phyloP scores from a whole-genome alignment of 2,888 invertebrate genomes.

The Drosophila parthenogenetica region DNA sequence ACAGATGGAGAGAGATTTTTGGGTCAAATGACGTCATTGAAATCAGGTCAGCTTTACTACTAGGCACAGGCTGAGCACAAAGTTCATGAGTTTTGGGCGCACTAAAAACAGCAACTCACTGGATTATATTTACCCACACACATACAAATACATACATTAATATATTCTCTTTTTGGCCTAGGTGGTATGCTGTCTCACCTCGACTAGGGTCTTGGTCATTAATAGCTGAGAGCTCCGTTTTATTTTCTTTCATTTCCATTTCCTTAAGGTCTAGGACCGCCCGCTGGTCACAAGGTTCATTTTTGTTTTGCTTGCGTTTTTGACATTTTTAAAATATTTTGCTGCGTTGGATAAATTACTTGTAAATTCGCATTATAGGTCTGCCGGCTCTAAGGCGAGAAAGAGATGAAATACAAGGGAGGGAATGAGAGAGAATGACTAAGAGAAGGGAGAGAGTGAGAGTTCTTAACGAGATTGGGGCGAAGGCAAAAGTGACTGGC shows the following conservation, averaged over 20 bases:
- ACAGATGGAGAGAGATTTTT: conserved; percentile 24
- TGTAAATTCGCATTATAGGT: conserved; percentile 69
- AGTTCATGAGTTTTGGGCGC: conserved; percentile 32
- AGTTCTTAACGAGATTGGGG: conserved; percentile 68
- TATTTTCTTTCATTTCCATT: conserved; percentile 24
- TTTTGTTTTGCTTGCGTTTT: conserved; percentile 64
- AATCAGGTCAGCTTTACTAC: conserved; percentile 74
- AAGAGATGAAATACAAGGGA: background rate
- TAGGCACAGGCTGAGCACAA: conserved; percentile 31
- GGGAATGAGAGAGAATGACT: background rate
- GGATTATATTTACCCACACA: conserved; percentile 38
- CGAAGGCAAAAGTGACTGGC: conserved; percentile 65
- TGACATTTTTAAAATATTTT: conserved; percentile 72
- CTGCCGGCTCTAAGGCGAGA: conserved; percentile 6
- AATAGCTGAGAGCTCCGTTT: conserved; percentile 41
- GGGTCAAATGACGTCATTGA: conserved; percentile 76
- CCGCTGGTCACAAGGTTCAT: conserved; percentile 55
- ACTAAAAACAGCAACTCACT: conserved; percentile 70
- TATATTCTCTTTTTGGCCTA: conserved; percentile 17
- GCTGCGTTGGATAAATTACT: conserved; percentile 69
- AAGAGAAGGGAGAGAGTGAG: background rate
- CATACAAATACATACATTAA: conserved; percentile 8
- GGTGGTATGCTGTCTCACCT: conserved; percentile 34
- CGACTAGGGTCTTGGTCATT: conserved; percentile 52
- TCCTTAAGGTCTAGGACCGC: conserved; percentile 49